Conservation (phyloP, 2,888 invertebrate species). For the Odontocerum albicorne region DNA sequence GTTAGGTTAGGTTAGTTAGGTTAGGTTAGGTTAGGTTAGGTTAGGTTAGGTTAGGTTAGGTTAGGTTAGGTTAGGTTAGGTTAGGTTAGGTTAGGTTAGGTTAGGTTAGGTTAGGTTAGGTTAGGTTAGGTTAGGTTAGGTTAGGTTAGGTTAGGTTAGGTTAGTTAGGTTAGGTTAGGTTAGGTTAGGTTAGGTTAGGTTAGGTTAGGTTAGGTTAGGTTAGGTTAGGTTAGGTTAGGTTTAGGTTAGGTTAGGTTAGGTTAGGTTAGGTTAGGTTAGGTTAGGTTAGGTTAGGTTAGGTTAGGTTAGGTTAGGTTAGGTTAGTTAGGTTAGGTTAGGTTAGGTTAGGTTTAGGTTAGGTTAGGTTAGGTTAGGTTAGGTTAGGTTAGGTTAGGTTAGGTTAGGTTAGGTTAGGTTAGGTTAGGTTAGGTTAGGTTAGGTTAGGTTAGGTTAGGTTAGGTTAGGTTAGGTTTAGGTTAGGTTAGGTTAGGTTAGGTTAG, state of each 20-base stretch:
- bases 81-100: slow-evolving; percentile 30
- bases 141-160: slow-evolving; percentile 16
- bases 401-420: not conserved
- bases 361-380: not conserved
- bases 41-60: slow-evolving; percentile 14
- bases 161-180: slow-evolving; percentile 29
- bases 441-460: slow-evolving; percentile 17
- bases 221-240: slow-evolving; percentile 26
- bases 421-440: slow-evolving; percentile 14
- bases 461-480: slow-evolving; percentile 21
- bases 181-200: slow-evolving; percentile 31
- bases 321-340: slow-evolving; percentile 23
- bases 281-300: slow-evolving; percentile 26
- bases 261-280: slow-evolving; percentile 23
- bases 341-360: slow-evolving; percentile 8
- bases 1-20: slow-evolving; percentile 22
- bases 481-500: slow-evolving; percentile 30
- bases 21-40: slow-evolving; percentile 14
- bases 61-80: slow-evolving; percentile 30
- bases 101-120: slow-evolving; percentile 27
- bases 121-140: slow-evolving; percentile 26
- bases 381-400: not conserved
- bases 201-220: slow-evolving; percentile 27
- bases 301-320: slow-evolving; percentile 30
- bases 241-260: slow-evolving; percentile 18